Evolutionary conservation across 2,888 invertebrate genomes (phyloP), one percentile per base, ranked within the genome.

Genomic region (Acleris emargana): DNA sequence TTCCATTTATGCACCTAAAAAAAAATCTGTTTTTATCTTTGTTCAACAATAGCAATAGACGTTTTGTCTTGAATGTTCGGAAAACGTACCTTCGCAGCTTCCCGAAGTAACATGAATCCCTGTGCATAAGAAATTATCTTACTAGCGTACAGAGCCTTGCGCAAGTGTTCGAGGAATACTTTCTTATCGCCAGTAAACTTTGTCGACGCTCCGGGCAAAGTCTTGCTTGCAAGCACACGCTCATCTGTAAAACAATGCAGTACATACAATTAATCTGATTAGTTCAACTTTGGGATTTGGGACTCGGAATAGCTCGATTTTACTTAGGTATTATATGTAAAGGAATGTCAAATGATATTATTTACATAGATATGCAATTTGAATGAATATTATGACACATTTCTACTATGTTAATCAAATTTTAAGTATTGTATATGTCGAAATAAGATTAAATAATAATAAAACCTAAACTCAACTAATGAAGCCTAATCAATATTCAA

Each of bases 111-210:
- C 99, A 99, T 99, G 81, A 98, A 98, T 3, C 98, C 99, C 93
- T 99, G 99, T 0, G 99, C 98, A 81, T 99, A 99, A 0, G 99
- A 99, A 61, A 99, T 98, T 69, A 99, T 98, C 91, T 99, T 99
- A 67, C 99, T 97, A 5, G 99, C 99, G 82, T 99, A 99, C 17
- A 99, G 92, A 0, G 99, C 99, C 93, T 97, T 93, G 74, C 96
- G 94, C 67, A 99, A 94, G 73, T 98, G 95, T 70, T 97, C 96
- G 22, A 99, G 86, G 82, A 99, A 99, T 72, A 94, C 89, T 69
- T 95, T 94, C 76, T 95, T 96, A 79, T 99, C 95, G 0, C 96
- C 96, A 0, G 94, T 87, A 78, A 95, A 96, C 67, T 93, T 93
- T 1, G 89, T 78, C 1, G 89, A 86, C 0, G 97, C 95, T 0